phyloP scores from a whole-genome alignment of 2,888 invertebrate species.

The Leptarthrus brevirostris region DNA sequence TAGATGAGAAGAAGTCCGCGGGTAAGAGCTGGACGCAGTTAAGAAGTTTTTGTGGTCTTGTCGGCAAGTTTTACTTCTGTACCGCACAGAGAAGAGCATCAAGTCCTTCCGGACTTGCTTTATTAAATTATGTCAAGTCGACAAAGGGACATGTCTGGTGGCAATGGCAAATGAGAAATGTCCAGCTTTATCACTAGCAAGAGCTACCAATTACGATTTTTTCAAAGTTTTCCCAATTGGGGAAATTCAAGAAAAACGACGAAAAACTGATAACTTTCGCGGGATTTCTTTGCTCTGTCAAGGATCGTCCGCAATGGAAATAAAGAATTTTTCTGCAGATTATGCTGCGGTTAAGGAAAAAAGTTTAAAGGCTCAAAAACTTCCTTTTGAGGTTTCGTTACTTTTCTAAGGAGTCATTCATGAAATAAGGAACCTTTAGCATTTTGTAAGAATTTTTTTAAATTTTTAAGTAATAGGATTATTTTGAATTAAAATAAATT shows the following conservation, averaged over 20 bases:
- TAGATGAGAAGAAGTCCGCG: constrained; percentile 4
- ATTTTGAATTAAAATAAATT: no score
- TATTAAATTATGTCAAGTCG: constrained; percentile 41
- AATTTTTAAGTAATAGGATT: no score
- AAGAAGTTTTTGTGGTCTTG: constrained; percentile 41
- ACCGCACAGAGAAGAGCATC: not conserved
- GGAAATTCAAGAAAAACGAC: constrained; percentile 27
- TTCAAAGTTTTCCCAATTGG: constrained; percentile 20
- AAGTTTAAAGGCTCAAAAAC: no score
- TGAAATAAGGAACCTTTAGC: no score
- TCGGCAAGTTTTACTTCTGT: constrained; percentile 27
- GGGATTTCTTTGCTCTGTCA: not conserved
- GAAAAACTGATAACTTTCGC: not conserved
- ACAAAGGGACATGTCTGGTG: constrained; percentile 11
- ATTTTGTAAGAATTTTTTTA: no score
- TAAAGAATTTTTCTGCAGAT: not conserved
- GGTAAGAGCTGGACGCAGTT: constrained; percentile 1
- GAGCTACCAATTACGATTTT: constrained; percentile 39
- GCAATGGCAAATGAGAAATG: constrained; percentile 43
- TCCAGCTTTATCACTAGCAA: constrained; percentile 21
- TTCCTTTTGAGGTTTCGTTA: no score
- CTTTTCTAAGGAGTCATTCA: no score
- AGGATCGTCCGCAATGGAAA: no score
- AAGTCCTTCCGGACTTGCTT: constrained; percentile 31
- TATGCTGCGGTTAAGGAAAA: not conserved